Base-by-base conservation (phyloP, 2,797 vertebrate species). In the Spinibarbus caldwelli region DNA sequence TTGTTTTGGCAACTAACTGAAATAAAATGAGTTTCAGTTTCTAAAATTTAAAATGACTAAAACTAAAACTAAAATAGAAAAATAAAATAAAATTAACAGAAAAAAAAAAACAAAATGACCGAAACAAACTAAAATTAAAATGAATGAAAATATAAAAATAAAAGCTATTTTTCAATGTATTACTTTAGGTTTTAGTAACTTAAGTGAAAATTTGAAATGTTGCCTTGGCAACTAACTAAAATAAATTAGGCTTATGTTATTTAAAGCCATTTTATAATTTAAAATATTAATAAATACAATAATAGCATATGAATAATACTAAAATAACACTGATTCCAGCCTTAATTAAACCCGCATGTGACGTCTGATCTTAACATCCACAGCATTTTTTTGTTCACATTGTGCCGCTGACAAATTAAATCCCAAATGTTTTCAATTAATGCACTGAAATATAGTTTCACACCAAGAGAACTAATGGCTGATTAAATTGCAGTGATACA, bases 361-460 rank as follows among this genome's bases (percentile, higher is more conserved):
- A 67, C 8, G 1, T 36, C 34, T 36, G 34, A 11, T 36, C 8
- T 67, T 67, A 17, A 49, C 6, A 52, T 21, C 0, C 19, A 52
- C 49, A 52, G 19, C 19, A 19, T 52, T 21, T 3, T n/a, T 52
- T 52, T 21, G 49, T 52, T 52, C 66, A 67, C 66, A 68, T 31
- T 34, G 62, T 29, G 54, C 64, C 2, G 11, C 41, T 64, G 26
- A 78, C 64, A 62, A 79, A 85, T 85, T 83, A 85, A 75, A 83
- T 75, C 47, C 67, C 21, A 83, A 75, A 79, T 82, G 54, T 76
- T 75, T 85, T 85, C 31, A 68, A 19, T 85, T 64, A 80, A 68
- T 23, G 12, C 36, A 62, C 84, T 52, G 6, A 52, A 76, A 77
- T 62, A 79, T 80, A 82, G 82, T 82, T 59, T 82, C 80, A 82